A percentile compares a stretch with the other conserved stretches of the same genome.
Evolutionary conservation across 2,113 vertebrate genomes (phyloP).

Genomic region (Gnathonemus longibarbis): DNA sequence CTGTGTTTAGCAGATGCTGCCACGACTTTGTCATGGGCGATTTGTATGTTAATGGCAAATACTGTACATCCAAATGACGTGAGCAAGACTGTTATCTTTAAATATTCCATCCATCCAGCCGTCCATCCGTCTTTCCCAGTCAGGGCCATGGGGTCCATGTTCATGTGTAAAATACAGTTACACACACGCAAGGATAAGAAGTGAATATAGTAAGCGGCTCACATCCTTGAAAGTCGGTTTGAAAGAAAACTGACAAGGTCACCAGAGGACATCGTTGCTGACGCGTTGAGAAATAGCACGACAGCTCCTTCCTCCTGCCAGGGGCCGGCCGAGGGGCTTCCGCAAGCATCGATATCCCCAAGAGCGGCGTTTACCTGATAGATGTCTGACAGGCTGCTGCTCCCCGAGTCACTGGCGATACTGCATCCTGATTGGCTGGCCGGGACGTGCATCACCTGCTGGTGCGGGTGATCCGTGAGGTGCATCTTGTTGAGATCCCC

Average conservation of each 20-base stretch:
- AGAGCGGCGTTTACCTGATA: constrained; percentile 72
- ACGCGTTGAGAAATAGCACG: neutral
- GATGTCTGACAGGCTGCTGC: constrained; percentile 97
- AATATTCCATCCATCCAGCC: neutral
- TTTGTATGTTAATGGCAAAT: neutral
- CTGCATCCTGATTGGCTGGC: constrained; percentile 94
- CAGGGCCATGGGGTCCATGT: neutral
- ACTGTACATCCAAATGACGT: neutral
- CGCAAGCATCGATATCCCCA: neutral
- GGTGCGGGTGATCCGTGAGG: constrained; percentile 80
- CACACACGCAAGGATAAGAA: neutral
- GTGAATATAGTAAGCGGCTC: neutral
- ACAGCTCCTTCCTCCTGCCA: neutral
- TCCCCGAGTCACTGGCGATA: constrained; percentile 93
- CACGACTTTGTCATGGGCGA: neutral
- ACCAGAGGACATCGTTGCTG: neutral
- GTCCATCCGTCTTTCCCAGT: neutral
- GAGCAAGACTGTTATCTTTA: neutral
- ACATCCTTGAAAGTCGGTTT: neutral
- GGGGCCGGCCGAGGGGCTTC: neutral
- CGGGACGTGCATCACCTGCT: constrained; percentile 79
- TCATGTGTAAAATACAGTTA: neutral
- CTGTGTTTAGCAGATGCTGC: neutral
- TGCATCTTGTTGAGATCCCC: constrained; percentile 96
- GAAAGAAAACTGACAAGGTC: neutral